Evolutionary conservation across 1,140 invertebrate species (phyloP), one percentile per base, ranked within the genome.

Genomic region (Papilio xuthus): DNA sequence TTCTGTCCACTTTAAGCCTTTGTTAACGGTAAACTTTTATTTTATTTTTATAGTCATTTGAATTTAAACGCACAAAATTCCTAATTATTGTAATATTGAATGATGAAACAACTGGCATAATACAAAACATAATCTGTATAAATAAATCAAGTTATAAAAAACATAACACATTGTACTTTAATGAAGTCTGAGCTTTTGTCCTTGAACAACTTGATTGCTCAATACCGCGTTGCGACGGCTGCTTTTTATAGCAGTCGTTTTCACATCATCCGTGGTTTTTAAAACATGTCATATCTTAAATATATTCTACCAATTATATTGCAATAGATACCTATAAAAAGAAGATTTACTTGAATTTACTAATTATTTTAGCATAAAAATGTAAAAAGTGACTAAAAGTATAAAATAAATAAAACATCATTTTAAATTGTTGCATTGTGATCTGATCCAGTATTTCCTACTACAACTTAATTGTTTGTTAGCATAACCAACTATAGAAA

Each of bases 191-290:
- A 53, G 56, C 56, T 60, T 60, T 8, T 23, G 56, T 20, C 56
- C 56, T 60, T 60, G 56, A 60, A 60, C 23, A 60, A 60, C 56
- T 60, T 28, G 56, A 23, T 60, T 60, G 23, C 56, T 60, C 56
- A 60, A 60, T 60, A 28, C 23, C 56, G 56, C 9, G 56, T 60
- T 26, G 23, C 56, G 56, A 60, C 53, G 53, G 20, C 56, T 60
- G 56, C 10, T 60, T 60, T 26, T 60, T 60, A 23, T 60, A 60
- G 56, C 12, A 9, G 10, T 26, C 4, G 56, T 60, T 60, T 60
- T 60, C 20, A 15, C 23, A 60, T 60, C 23, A 26, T 60, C 8
- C 50, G 56, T 60, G 2, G 23, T 60, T 60, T 10, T 60, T 26
- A 20, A 60, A 60, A 20, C 12, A 60, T 60, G 9, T 23, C 53